Percentiles rank a stretch among this genome's conserved stretches.
Evolutionary conservation across 2,113 vertebrate species (phyloP).

Genomic region (Notothenia rossii): DNA sequence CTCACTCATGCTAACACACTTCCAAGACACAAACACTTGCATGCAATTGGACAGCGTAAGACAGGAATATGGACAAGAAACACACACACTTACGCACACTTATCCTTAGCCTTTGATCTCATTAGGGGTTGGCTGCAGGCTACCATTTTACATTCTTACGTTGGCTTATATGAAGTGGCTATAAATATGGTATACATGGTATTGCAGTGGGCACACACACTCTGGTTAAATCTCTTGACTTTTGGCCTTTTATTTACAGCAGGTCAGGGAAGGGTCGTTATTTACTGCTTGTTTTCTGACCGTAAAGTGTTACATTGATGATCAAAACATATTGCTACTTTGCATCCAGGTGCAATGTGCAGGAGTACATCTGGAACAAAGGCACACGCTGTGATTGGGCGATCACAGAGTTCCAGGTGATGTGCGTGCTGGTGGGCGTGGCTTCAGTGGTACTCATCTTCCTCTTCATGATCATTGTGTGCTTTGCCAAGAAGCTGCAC

Average conservation of each 20-base stretch:
- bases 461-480: slow-evolving; percentile 97
- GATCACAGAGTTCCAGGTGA: slow-evolving; percentile 97
- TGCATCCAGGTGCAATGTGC: slow-evolving; percentile 91
- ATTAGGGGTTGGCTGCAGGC: slow-evolving; percentile 63
- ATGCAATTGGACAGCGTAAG: slow-evolving; percentile 9
- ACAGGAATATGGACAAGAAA: slow-evolving; percentile 1
- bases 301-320: background rate
- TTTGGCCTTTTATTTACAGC: background rate
- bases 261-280: background rate
- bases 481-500: slow-evolving; percentile 97
- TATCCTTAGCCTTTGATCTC: slow-evolving; percentile 75
- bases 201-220: background rate
- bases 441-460: slow-evolving; percentile 89
- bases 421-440: slow-evolving; percentile 93
- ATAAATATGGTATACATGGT: slow-evolving; percentile 25
- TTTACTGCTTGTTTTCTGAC: background rate
- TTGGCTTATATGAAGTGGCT: slow-evolving; percentile 9
- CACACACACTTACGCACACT: background rate
- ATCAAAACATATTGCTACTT: slow-evolving; percentile 9
- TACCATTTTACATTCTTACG: slow-evolving; percentile 45
- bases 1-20: background rate
- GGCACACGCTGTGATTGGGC: slow-evolving; percentile 93
- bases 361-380: slow-evolving; percentile 99
- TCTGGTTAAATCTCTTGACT: slow-evolving; percentile 10
- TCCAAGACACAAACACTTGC: background rate